Base-by-base conservation (phyloP, 1,140 invertebrate genomes). In the Drosophila equinoxialis region DNA sequence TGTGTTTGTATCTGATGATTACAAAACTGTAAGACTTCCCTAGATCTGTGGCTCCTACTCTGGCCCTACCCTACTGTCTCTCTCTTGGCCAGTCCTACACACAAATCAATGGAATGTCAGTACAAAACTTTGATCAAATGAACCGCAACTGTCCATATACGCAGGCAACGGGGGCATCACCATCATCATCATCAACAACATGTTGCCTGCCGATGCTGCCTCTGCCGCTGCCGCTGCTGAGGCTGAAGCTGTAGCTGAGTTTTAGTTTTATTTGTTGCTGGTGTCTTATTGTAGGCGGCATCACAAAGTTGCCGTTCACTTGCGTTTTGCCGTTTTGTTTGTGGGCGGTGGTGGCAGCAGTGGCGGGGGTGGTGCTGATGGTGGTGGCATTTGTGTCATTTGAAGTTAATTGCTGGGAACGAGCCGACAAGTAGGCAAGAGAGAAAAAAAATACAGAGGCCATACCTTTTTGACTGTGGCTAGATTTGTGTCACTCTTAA, bases 381-480 rank as follows among this genome's bases (percentile, higher is more conserved):
- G 48, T 79, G 81, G 77, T 89, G 85, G 84, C 85, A 90, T 85
- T 89, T 90, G 84, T 89, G 84, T 89, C 84, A 89, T 84, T 90
- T 87, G 86, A 83, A 85, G 85, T 89, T 89, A 90, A 89, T 89
- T 89, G 84, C 85, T 89, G 84, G 81, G 84, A 89, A 89, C 84
- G 81, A 89, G 74, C 65, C 62, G 64, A 72, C 70, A 84, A 77
- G 68, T 39, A 58, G 42, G 37, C 48, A 68, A 75, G 65, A 57
- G 45, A 51, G 45, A 51, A 23, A 65, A 65, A 30, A 51, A 51
- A 42, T n/a, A 57, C 65, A 68, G 74, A 61, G 65, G 64, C 72
- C 45, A 79, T 68, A 57, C 54, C 74, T 68, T 60, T 30, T 69
- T 42, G 65, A 48, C 67, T 67, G 77, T 67, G 67, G 71, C 77